Evolutionary conservation across 2,797 vertebrate genomes (phyloP).

Genomic region (Pangasius macronema): DNA sequence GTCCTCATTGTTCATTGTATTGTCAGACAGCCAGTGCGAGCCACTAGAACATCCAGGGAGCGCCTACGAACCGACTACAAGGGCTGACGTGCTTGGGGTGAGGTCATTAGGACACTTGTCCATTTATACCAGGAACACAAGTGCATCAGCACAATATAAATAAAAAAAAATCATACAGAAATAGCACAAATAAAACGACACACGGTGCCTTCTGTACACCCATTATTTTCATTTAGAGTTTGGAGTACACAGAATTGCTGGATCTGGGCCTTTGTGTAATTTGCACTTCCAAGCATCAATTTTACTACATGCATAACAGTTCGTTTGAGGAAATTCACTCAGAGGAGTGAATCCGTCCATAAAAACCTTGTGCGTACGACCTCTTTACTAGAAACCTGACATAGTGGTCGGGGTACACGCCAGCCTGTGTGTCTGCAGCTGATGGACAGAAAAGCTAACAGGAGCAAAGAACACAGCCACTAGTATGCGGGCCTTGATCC

Average conservation of each 20-base stretch:
- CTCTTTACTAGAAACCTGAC: no score
- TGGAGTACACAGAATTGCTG: background rate
- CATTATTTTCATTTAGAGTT: background rate
- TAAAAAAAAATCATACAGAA: background rate
- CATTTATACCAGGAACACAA: no score
- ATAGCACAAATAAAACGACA: background rate
- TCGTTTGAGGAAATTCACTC: background rate
- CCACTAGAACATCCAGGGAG: constrained; percentile 79
- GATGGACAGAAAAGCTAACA: constrained; percentile 38
- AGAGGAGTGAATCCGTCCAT: no score
- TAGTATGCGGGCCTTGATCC: background rate
- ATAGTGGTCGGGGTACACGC: no score
- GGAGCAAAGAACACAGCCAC: constrained; percentile 11
- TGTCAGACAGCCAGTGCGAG: constrained; percentile 58
- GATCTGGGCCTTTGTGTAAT: background rate
- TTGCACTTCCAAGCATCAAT: background rate
- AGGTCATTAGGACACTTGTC: no score
- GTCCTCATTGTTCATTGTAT: constrained; percentile 93
- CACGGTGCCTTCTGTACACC: background rate
- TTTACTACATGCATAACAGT: background rate
- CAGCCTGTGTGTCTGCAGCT: constrained; percentile 17
- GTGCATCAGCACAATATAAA: background rate
- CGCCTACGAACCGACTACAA: no score
- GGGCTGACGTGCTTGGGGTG: no score
- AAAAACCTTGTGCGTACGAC: no score